Base-by-base conservation (phyloP, 2,797 vertebrate genomes). In the Amphiprion clarkii region DNA sequence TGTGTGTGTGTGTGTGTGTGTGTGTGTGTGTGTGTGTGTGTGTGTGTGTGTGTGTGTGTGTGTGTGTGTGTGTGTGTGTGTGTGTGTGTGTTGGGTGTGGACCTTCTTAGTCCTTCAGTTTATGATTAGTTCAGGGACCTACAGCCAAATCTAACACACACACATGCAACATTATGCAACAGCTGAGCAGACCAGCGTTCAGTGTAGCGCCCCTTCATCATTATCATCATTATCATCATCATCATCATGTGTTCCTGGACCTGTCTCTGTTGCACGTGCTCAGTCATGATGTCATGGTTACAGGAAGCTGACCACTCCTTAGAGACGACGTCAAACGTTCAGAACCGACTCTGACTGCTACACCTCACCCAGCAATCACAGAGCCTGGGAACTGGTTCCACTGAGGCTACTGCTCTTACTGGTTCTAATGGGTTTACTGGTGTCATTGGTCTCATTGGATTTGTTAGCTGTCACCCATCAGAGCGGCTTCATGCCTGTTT, bases 271-370 rank as follows among this genome's bases (percentile, higher is more conserved):
- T 74, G 74, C 86, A 78, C 78, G 4, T 60, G 85, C 80, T 83
- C 48, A 0, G 21, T 76, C 81, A 81, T 88, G 88, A 88, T 86
- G 85, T 89, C 84, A 88, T 83, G 19, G 11, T 2, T 49, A 42
- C 71, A 84, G 86, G 87, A 89, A 84, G 82, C 74, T 2, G 70
- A 72, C 71, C 9, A 0, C 83, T 82, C 89, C 90, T 84, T 7
- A 25, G 81, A 76, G 72, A 84, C 6, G 9, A 67, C 1, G 71
- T 76, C 65, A 39, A 51, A 40, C 48, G 27, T 29, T 78, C 51
- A 27, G 13, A 21, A 44, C 13, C 13, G 42, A 16, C 65, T 55
- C 40, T n/a, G 23, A 21, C 42, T 10, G 46, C 52, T 44, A 48
- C 40, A 49, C 60, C 67, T 40, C 67, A 16, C 75, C 79, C 79